Conservation (phyloP, 2,113 vertebrate species). For the Motacilla tschutschensis region DNA sequence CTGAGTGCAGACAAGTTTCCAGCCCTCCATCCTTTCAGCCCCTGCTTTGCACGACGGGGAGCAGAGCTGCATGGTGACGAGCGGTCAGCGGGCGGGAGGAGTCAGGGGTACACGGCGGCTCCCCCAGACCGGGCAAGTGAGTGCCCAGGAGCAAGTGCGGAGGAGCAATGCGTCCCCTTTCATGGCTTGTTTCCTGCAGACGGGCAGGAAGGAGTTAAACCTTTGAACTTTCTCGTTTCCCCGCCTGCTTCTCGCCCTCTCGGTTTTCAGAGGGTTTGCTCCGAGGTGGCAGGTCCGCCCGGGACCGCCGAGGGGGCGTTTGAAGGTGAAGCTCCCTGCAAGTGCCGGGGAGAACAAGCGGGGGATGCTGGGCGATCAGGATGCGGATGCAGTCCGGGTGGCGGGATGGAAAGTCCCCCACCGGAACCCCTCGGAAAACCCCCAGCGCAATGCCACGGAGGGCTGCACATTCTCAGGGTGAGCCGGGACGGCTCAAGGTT, state of each 20-base stretch:
- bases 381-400: not conserved
- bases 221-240: not conserved
- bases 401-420: not conserved
- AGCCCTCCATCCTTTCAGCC: not conserved
- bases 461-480: not conserved
- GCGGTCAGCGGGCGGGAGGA: accelerated
- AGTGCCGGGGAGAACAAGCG: not conserved
- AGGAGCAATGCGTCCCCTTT: not conserved
- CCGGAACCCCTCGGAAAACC: not conserved
- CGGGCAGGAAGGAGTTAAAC: not conserved
- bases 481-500: not conserved
- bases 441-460: not conserved
- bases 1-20: not conserved
- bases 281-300: not conserved
- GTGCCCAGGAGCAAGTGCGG: not conserved
- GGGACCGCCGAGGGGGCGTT: conserved; percentile 2
- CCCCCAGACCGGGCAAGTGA: not conserved
- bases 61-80: not conserved
- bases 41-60: not conserved
- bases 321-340: conserved; percentile 46
- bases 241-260: not conserved
- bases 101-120: not conserved
- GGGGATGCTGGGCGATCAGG: not conserved
- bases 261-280: not conserved
- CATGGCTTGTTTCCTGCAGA: not conserved